These are phyloP conservation scores for Nettapus auritus DNA, from an alignment of 2,113 vertebrate genomes.

Conservation along the genomic window DNA sequence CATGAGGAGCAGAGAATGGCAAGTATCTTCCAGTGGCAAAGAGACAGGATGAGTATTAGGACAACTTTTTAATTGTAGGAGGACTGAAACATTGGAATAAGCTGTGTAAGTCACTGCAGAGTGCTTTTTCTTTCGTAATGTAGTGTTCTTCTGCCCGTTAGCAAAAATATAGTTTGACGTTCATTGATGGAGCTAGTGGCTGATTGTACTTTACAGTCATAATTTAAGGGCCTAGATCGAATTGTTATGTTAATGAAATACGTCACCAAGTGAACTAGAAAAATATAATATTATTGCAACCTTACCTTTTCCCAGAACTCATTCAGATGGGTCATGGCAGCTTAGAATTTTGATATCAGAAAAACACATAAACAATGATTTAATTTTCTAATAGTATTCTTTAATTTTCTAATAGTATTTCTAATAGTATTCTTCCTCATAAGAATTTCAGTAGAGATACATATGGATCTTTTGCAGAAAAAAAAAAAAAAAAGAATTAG, in stretches of 20 bases:
- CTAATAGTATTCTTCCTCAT: background rate
- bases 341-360: conserved; percentile 22
- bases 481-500: background rate
- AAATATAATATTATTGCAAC: background rate
- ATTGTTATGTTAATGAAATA: conserved; percentile 6
- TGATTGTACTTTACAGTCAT: background rate
- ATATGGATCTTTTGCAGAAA: background rate
- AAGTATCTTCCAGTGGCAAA: background rate
- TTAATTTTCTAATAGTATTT: conserved; percentile 29
- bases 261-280: background rate
- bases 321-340: conserved; percentile 21
- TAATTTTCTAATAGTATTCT: conserved; percentile 14
- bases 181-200: background rate
- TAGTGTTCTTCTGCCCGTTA: background rate
- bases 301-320: background rate
- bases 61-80: background rate
- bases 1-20: background rate
- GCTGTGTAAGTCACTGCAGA: background rate
- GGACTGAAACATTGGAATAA: background rate
- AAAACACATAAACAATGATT: conserved; percentile 16
- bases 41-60: background rate
- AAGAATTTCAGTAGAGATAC: background rate
- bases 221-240: background rate
- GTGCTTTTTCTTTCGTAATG: background rate
- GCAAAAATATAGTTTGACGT: background rate